Evolutionary conservation across 2,113 vertebrate genomes (phyloP).

Genomic region (Theropithecus gelada): DNA sequence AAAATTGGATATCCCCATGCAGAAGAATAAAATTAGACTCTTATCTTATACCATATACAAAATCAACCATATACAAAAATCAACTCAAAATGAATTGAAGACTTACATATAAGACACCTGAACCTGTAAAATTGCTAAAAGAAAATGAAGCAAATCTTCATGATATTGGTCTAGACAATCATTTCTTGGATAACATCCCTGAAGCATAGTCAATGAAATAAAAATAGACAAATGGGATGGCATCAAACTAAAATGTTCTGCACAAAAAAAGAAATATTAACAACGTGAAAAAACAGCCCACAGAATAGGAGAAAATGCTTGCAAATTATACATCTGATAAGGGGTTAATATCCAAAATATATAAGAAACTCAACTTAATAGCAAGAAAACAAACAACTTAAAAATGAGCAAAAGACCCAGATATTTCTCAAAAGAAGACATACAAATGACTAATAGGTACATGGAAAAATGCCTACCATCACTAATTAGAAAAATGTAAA

Average conservation of each 20-base stretch:
- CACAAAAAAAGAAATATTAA: background rate
- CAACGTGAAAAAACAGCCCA: background rate
- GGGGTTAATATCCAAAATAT: background rate
- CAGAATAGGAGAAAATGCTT: background rate
- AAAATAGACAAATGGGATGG: background rate
- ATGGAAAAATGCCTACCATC: background rate
- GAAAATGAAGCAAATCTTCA: background rate
- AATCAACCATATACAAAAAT: background rate
- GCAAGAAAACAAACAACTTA: background rate
- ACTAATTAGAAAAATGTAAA: background rate
- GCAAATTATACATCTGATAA: background rate
- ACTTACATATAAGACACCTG: background rate
- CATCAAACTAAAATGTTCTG: background rate
- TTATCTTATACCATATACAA: background rate
- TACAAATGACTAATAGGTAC: background rate
- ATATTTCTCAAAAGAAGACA: background rate
- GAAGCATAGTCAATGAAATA: background rate
- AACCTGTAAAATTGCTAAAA: background rate
- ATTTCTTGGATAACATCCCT: background rate
- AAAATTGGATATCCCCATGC: background rate
- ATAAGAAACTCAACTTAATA: background rate
- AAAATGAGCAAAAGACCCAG: background rate
- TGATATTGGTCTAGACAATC: background rate
- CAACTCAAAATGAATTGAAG: background rate
- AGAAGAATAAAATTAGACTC: background rate